Evolutionary conservation across 2,797 vertebrate species (phyloP).

Genomic region (Leucoraja ocellata): DNA sequence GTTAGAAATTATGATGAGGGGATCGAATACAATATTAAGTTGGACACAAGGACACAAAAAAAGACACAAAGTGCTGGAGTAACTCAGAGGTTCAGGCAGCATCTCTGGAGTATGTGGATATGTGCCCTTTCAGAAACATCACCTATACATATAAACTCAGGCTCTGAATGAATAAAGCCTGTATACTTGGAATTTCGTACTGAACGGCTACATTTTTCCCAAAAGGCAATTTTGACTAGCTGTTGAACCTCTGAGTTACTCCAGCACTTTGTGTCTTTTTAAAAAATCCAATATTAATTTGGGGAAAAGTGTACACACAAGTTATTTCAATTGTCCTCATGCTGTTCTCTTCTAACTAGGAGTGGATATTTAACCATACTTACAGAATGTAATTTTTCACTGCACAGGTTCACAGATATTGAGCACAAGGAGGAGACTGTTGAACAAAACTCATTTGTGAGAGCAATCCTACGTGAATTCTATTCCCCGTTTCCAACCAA

Average conservation of each 20-base stretch:
- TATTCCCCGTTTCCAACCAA: background rate
- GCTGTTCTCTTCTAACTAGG: background rate
- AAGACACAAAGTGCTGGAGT: too few species aligned
- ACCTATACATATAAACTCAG: too few species aligned
- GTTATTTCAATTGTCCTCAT: background rate
- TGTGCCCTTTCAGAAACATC: too few species aligned
- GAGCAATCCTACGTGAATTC: background rate
- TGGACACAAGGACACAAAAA: background rate
- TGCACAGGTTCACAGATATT: background rate
- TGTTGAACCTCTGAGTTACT: too few species aligned
- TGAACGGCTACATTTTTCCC: too few species aligned
- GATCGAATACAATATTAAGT: background rate
- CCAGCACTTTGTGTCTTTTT: too few species aligned
- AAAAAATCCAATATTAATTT: background rate
- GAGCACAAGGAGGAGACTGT: background rate
- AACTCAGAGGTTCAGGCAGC: too few species aligned
- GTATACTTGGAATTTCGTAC: too few species aligned
- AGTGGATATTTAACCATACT: background rate
- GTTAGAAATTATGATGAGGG: background rate
- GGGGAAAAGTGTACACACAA: background rate
- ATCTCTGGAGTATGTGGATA: too few species aligned
- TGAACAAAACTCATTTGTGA: background rate
- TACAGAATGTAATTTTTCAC: background rate
- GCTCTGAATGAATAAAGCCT: too few species aligned
- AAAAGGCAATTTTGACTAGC: too few species aligned